Base-by-base conservation (phyloP, 2,113 vertebrate species). In the Coreoperca whiteheadi region DNA sequence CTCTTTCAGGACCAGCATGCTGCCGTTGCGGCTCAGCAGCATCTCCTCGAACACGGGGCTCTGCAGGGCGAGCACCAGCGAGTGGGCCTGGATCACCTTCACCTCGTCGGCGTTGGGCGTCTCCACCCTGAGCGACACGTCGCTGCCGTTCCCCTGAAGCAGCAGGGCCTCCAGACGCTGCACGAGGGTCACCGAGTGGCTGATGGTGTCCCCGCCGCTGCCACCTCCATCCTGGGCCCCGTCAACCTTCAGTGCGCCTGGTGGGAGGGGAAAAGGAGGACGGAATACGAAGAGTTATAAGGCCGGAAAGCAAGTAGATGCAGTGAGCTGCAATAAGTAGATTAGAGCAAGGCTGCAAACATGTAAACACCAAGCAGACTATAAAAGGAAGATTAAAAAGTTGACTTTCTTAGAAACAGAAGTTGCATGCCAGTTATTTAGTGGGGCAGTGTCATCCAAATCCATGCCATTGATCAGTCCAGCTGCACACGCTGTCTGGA, bases 61-160 rank as follows among this genome's bases (percentile, higher is more conserved):
- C 92, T 98, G 98, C 87, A 99, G 95, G 28, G 95, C 91, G 37
- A 99, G 96, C 69, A 99, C 94, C 95, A 99, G 93, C 53, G 96
- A 91, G 91, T 99, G 96, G 16, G 93, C 92, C 82, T 97, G 96
- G 91, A 98, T 96, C 92, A 97, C 94, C 63, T 97, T 98, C 83
- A 98, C 96, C 92, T 99, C 97, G 0, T 97, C 97, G 0, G 96
- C 95, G 50, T 92, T 90, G 0, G 84, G 83, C 0, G 97, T 96
- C 93, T 96, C 97, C 78, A 99, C 96, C 54, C 97, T 91, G 74
- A 99, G 93, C 0, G 95, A 91, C 65, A 96, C 93, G 23, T 99
- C 97, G 0, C 97, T 99, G 90, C 95, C 91, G 0, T 98, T 98
- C 18, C 97, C 96, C 0, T 96, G 95, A 16, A 93, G 64, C 74